Evolutionary conservation across 2,888 invertebrate genomes (phyloP).

Genomic region (Emmelina monodactyla): DNA sequence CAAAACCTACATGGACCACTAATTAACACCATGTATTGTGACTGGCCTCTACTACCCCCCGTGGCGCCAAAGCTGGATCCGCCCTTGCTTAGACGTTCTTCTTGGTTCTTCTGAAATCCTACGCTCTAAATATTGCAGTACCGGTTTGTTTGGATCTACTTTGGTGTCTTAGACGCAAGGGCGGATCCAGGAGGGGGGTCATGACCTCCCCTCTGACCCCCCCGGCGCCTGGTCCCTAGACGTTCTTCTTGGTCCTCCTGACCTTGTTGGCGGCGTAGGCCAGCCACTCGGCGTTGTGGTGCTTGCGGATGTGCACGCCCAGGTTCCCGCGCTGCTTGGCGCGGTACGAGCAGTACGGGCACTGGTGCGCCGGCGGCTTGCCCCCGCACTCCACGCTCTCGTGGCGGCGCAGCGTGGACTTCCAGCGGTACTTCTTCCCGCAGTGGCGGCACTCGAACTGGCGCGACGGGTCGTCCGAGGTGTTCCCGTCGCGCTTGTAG

Average conservation of each 20-base stretch:
- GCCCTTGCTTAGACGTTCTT: too few species aligned
- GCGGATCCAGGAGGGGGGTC: too few species aligned
- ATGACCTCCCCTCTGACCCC: background rate
- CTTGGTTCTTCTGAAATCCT: too few species aligned
- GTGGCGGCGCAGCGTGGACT: conserved; percentile 82
- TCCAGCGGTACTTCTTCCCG: conserved; percentile 87
- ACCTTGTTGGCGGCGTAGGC: conserved; percentile 58
- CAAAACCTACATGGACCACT: too few species aligned
- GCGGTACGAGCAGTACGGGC: conserved; percentile 79
- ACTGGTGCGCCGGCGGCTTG: conserved; percentile 82
- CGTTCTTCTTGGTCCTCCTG: conserved; percentile 56
- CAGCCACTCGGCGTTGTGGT: conserved; percentile 69
- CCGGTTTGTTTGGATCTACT: conserved; percentile 37
- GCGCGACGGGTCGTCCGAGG: conserved; percentile 60
- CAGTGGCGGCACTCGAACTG: conserved; percentile 84
- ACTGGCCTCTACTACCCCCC: too few species aligned
- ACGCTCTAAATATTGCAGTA: conserved; percentile 61
- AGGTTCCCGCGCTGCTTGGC: conserved; percentile 85
- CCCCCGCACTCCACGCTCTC: conserved; percentile 86
- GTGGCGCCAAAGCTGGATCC: too few species aligned
- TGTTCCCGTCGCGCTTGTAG: conserved; percentile 31
- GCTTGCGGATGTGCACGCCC: conserved; percentile 81
- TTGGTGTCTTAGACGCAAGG: background rate
- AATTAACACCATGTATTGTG: too few species aligned
- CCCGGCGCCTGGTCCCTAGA: too few species aligned